Conservation (phyloP, 1,140 invertebrate species). For the Drosophila cardini region DNA sequence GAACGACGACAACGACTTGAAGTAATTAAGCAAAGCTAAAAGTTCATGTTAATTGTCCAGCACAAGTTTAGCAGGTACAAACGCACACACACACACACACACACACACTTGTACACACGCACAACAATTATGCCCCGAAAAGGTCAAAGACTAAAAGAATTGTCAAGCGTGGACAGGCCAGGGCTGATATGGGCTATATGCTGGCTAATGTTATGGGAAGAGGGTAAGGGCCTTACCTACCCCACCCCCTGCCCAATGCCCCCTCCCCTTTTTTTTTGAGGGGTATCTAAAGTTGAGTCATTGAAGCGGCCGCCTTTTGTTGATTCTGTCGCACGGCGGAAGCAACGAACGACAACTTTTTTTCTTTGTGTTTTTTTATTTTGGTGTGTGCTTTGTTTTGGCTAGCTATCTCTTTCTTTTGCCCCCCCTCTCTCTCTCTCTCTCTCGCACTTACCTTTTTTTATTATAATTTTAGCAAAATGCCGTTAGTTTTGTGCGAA, state of each 20-base stretch:
- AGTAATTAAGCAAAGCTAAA: slow-evolving; percentile 83
- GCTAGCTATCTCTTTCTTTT: slow-evolving; percentile 11
- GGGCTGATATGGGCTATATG: slow-evolving; percentile 34
- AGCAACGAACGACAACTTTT: slow-evolving; percentile 65
- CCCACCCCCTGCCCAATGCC: too few species aligned
- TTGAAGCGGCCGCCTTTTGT: slow-evolving; percentile 53
- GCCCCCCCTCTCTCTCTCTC: background rate
- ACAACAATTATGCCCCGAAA: slow-evolving; percentile 61
- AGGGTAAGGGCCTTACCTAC: background rate
- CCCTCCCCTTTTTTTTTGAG: background rate
- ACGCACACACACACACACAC: slow-evolving; percentile 26
- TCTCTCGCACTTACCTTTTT: slow-evolving; percentile 24
- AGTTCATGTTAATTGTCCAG: slow-evolving; percentile 82
- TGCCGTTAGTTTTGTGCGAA: slow-evolving; percentile 76
- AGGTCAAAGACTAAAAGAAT: slow-evolving; percentile 82
- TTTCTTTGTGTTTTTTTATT: slow-evolving; percentile 42
- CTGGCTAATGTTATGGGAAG: slow-evolving; percentile 3
- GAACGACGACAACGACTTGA: slow-evolving; percentile 67
- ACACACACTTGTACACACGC: slow-evolving; percentile 8
- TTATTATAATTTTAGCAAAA: slow-evolving; percentile 79
- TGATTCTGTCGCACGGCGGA: slow-evolving; percentile 62
- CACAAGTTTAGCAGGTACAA: slow-evolving; percentile 45
- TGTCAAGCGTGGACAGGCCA: slow-evolving; percentile 73
- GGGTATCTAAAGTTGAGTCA: slow-evolving; percentile 38
- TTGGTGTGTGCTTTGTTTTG: slow-evolving; percentile 26